Conservation (phyloP, 2,113 vertebrate species). For the Gallinago undulata region DNA sequence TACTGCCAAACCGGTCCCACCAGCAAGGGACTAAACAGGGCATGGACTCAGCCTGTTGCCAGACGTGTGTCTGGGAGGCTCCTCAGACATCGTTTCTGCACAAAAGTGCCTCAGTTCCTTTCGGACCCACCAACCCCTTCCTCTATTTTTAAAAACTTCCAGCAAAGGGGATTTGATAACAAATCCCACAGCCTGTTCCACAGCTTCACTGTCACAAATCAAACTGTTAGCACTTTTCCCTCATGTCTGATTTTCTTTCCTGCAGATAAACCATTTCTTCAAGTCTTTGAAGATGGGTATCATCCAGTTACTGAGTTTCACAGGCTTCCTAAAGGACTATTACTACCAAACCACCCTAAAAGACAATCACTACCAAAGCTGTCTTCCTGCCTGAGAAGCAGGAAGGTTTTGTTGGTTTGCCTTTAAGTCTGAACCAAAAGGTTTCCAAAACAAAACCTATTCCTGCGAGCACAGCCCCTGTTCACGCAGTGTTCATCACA, state of each 20-base stretch:
- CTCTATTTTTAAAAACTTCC: neutral
- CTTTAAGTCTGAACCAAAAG: neutral
- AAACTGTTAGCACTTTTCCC: neutral
- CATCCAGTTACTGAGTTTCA: neutral
- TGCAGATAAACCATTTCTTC: neutral
- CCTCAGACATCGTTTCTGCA: neutral
- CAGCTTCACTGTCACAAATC: neutral
- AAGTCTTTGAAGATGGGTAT: neutral
- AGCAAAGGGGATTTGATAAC: neutral
- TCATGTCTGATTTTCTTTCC: neutral
- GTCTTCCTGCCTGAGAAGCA: neutral
- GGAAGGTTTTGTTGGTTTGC: neutral
- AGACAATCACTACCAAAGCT: neutral
- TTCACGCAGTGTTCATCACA: fast-evolving
- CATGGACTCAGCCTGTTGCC: neutral
- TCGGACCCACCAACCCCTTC: neutral
- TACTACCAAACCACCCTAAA: neutral
- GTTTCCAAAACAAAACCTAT: neutral
- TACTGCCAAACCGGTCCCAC: neutral
- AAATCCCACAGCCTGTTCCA: neutral
- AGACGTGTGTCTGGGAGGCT: neutral
- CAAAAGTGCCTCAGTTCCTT: neutral
- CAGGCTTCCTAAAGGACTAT: neutral
- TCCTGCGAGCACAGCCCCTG: neutral
- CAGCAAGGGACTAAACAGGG: fast-evolving